These are phyloP conservation scores for Agonopterix arenella DNA, from an alignment of 2,888 invertebrate species.

Conservation along the genomic window DNA sequence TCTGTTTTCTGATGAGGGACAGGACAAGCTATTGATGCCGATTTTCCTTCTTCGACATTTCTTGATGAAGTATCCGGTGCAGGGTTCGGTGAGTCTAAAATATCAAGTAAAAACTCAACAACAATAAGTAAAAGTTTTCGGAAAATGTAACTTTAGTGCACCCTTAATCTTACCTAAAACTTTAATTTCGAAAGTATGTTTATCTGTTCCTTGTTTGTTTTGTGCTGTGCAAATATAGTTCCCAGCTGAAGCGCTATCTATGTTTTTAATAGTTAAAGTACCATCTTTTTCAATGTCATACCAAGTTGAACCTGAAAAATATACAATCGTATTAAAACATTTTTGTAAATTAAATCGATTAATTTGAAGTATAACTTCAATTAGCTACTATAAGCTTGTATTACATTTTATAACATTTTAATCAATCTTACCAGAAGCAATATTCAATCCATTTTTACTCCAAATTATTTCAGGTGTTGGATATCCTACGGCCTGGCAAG, in stretches of 20 bases:
- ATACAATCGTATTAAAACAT: no score
- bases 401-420: not conserved
- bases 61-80: slow-evolving; percentile 10
- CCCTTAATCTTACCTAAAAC: slow-evolving; percentile 27
- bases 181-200: slow-evolving; percentile 23
- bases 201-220: slow-evolving; percentile 26
- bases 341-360: not conserved
- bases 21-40: slow-evolving; percentile 25
- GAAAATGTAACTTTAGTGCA: no score
- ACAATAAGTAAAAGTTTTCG: not conserved
- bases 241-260: slow-evolving; percentile 24
- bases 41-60: slow-evolving; percentile 19
- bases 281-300: slow-evolving; percentile 33
- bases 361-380: no score
- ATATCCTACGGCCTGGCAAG: slow-evolving; percentile 34
- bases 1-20: slow-evolving; percentile 25
- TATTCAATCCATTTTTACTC: slow-evolving; percentile 21
- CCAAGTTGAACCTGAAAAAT: slow-evolving; percentile 13
- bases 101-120: not conserved
- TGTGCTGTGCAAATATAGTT: slow-evolving; percentile 35
- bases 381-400: no score
- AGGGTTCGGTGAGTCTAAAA: slow-evolving; percentile 24
- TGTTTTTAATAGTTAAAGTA: slow-evolving; percentile 33
- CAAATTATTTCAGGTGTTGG: slow-evolving; percentile 39
- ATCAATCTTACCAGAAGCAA: slow-evolving; percentile 29